Evolutionary conservation across 2,888 invertebrate species (phyloP), one percentile per base, ranked within the genome.

Genomic region (Elegia similella): DNA sequence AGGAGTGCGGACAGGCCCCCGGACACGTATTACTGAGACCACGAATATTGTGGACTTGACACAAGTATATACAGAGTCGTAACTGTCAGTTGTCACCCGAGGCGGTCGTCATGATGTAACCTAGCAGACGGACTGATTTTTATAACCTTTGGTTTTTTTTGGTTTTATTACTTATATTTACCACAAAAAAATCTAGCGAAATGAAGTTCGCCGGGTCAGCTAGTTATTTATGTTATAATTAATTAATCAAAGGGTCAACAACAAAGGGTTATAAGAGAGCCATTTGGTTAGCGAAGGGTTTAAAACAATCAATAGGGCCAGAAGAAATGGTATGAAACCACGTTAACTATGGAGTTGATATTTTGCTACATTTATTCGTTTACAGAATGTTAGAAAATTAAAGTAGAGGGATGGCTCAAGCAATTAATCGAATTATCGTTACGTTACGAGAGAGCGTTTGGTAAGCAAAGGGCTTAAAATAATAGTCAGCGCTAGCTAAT

Each of bases 401-500:
- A 48, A 10, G n/a, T 34, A 12, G 29, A 17, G 44, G 17, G 17
- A 55, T 42, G 32, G 30, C 42, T 42, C 32, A 30, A 46, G 46
- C 43, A 54, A 47, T 7, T 1, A 29, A 3, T 42, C 7, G 34
- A 55, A 56, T 44, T 23, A 44, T 15, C 44, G n/a, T 47, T 55
- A 56, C 29, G 52, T 59, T 58, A 59, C 34, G 30, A 12, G 38
- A n/a, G 54, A 53, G 43, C 52, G 52, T 60, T 60, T 60, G 50
- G 46, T 34, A 34, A 34, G 43, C 59, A 56, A 59, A 66, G 63
- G 63, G 65, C 63, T 59, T 59, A 59, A 61, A 65, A 62, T 65
- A 66, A 69, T 62, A 63, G 56, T 59, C 63, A 65, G 60, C 67
- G 64, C 64, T 69, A 60, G 59, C 59, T n/a, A n/a, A n/a, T n/a